Conservation (phyloP, 2,797 vertebrate species). For the Acipenser oxyrinchus region DNA sequence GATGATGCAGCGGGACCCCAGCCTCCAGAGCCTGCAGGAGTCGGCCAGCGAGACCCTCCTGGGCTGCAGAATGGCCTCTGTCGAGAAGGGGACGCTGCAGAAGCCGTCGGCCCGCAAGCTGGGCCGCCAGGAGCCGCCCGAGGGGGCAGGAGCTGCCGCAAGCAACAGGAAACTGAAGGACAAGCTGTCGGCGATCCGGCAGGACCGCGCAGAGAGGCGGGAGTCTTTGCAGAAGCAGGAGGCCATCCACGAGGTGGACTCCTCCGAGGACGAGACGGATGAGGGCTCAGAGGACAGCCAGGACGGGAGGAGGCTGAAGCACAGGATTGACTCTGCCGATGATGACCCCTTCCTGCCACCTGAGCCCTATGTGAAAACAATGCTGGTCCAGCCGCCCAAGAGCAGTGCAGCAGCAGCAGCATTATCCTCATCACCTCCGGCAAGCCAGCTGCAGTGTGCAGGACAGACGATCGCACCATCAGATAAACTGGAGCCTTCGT, state of each 20-base stretch:
- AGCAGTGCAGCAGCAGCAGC: no score
- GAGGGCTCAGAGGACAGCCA: conserved; percentile 86
- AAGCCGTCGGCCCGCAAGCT: conserved; percentile 67
- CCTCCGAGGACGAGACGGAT: conserved; percentile 87
- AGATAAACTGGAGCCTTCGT: no score
- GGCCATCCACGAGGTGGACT: conserved; percentile 91
- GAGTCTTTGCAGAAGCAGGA: conserved; percentile 94
- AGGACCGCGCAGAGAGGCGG: conserved; percentile 83
- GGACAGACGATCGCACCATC: no score
- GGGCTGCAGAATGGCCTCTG: conserved; percentile 59
- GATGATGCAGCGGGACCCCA: conserved; percentile 77
- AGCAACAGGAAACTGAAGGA: conserved; percentile 66
- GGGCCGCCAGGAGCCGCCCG: conserved; percentile 49
- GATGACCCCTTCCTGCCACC: conserved; percentile 40
- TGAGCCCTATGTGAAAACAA: conserved; percentile 13
- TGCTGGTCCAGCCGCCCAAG: no score
- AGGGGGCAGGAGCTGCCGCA: conserved; percentile 32
- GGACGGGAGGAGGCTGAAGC: conserved; percentile 54
- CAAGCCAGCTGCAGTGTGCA: no score
- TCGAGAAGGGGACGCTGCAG: conserved; percentile 75
- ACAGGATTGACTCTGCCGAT: conserved; percentile 23
- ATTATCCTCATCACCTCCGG: no score
- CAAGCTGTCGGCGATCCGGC: conserved; percentile 75
- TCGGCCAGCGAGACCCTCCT: conserved; percentile 58
- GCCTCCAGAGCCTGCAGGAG: conserved; percentile 77